Evolutionary conservation across 2,113 vertebrate genomes (phyloP).

Genomic region (Egretta garzetta): DNA sequence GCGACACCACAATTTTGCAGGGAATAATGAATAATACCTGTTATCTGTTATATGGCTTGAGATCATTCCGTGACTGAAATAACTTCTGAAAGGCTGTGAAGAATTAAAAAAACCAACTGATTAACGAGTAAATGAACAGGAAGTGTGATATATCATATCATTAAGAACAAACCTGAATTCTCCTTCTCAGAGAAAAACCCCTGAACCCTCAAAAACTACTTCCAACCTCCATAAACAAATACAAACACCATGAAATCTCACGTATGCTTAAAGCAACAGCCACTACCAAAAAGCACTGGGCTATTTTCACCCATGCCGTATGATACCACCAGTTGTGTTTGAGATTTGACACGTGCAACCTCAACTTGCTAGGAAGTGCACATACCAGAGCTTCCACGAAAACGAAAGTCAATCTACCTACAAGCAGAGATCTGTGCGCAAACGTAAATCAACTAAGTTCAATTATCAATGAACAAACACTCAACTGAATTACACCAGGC

Average conservation of each 20-base stretch:
- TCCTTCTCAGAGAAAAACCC: neutral
- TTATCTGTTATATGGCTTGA: slow-evolving; percentile 94
- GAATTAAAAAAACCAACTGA: neutral
- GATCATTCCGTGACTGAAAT: slow-evolving; percentile 93
- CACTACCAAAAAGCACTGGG: neutral
- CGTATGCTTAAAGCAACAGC: neutral
- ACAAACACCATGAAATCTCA: neutral
- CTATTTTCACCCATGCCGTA: neutral
- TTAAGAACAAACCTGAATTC: neutral
- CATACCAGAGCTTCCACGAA: neutral
- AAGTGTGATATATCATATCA: neutral
- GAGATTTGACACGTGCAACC: neutral
- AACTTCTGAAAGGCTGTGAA: slow-evolving; percentile 89
- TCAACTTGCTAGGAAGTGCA: neutral
- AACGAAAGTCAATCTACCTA: neutral
- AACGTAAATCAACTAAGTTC: neutral
- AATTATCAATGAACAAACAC: neutral
- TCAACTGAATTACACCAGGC: neutral
- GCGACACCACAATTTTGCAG: neutral
- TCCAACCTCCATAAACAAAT: neutral
- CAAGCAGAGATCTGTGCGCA: neutral
- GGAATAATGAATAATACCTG: slow-evolving; percentile 75
- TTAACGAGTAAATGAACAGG: neutral
- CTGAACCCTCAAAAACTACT: neutral
- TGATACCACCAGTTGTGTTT: too few species aligned